Evolutionary conservation across 2,113 vertebrate genomes (phyloP).

Genomic region (Eclectus roratus): DNA sequence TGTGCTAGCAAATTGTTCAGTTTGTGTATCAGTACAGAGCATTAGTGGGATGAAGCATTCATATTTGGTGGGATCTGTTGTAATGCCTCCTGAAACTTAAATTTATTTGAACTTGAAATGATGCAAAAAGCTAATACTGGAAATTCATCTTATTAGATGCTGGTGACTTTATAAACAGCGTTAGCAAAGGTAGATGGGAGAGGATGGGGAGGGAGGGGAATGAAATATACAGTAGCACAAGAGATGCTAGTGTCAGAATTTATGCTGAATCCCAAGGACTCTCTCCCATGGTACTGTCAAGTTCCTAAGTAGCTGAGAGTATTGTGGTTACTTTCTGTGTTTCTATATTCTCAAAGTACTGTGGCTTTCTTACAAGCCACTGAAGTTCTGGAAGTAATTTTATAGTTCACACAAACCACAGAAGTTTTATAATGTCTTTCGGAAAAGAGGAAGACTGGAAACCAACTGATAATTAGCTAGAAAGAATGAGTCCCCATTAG

Average conservation of each 20-base stretch:
- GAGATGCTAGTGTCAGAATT: neutral
- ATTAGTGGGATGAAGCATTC: neutral
- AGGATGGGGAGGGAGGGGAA: too few species aligned
- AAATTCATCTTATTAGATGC: neutral
- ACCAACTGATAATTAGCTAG: conserved; percentile 13
- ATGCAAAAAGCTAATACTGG: neutral
- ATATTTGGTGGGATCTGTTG: neutral
- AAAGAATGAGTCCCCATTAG: conserved; percentile 12
- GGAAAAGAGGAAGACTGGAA: neutral
- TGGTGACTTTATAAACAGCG: neutral
- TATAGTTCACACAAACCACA: neutral
- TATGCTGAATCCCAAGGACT: neutral
- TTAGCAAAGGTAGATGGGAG: neutral
- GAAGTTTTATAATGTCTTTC: conserved; percentile 6
- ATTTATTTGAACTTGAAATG: neutral
- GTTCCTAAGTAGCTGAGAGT: neutral
- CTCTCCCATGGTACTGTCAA: neutral
- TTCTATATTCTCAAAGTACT: neutral
- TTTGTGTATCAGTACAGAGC: neutral
- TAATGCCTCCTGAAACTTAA: neutral
- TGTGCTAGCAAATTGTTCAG: neutral
- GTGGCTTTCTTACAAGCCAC: neutral
- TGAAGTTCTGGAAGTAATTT: neutral
- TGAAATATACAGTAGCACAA: neutral
- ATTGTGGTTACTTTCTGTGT: neutral